phyloP scores from a whole-genome alignment of 2,888 invertebrate species.

The Lasioglossum calceatum region DNA sequence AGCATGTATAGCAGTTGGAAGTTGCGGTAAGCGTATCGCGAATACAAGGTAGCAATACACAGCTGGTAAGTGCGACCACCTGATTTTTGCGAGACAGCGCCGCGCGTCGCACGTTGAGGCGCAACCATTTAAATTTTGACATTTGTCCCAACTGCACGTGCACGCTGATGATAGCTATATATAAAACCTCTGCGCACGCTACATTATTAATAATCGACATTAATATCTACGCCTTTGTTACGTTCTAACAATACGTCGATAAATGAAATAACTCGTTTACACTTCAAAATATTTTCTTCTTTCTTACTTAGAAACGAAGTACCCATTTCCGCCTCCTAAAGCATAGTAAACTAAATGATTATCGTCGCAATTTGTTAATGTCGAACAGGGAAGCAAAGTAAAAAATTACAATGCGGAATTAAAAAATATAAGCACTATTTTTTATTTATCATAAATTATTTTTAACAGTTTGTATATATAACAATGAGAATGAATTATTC shows the following conservation, averaged over 20 bases:
- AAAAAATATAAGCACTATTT: slow-evolving; percentile 9
- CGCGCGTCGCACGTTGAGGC: slow-evolving; percentile 69
- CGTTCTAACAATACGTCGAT: background rate
- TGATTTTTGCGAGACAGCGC: slow-evolving; percentile 77
- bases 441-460: slow-evolving; percentile 37
- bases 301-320: background rate
- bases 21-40: slow-evolving; percentile 16
- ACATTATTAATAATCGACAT: slow-evolving; percentile 24
- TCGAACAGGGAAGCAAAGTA: background rate
- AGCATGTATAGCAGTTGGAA: background rate
- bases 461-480: slow-evolving; percentile 31
- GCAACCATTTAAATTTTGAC: slow-evolving; percentile 81
- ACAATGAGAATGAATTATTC: slow-evolving; percentile 3
- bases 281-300: background rate
- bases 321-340: background rate
- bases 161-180: slow-evolving; percentile 25
- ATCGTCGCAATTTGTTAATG: background rate
- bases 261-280: background rate
- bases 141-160: slow-evolving; percentile 62
- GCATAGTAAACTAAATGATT: background rate
- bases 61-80: slow-evolving; percentile 79
- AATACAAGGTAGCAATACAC: slow-evolving; percentile 64
- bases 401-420: slow-evolving; percentile 8
- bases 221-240: slow-evolving; percentile 13
- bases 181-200: slow-evolving; percentile 36